These are phyloP conservation scores for Tipula helvola DNA, from an alignment of 2,888 invertebrate species.

Conservation along the genomic window DNA sequence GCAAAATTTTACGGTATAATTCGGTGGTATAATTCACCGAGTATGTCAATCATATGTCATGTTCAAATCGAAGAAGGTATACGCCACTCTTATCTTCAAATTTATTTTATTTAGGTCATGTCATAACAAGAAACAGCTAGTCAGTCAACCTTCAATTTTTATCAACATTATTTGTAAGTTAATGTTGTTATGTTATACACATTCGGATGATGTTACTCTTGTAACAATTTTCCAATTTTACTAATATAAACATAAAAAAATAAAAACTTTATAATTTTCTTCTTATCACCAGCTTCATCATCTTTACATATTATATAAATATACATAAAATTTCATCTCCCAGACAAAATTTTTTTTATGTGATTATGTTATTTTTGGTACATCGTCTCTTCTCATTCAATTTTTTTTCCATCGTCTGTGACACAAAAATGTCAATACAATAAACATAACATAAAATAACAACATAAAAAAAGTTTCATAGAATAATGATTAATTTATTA, in stretches of 20 bases:
- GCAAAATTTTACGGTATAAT: background rate
- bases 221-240: background rate
- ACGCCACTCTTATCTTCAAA: background rate
- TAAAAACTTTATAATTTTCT: background rate
- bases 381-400: background rate
- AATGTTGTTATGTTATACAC: background rate
- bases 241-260: background rate
- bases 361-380: background rate
- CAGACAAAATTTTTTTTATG: background rate
- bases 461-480: background rate
- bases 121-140: background rate
- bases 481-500: background rate
- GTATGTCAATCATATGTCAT: background rate
- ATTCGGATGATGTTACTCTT: background rate
- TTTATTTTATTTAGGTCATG: background rate
- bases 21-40: background rate
- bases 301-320: background rate
- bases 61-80: background rate
- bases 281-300: background rate
- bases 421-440: conserved; percentile 4
- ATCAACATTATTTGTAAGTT: background rate
- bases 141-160: background rate
- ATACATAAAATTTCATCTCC: background rate
- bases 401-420: background rate
- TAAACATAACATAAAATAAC: background rate